These are phyloP conservation scores for Mus spicilegus DNA, from an alignment of 2,113 vertebrate species.

Conservation along the genomic window DNA sequence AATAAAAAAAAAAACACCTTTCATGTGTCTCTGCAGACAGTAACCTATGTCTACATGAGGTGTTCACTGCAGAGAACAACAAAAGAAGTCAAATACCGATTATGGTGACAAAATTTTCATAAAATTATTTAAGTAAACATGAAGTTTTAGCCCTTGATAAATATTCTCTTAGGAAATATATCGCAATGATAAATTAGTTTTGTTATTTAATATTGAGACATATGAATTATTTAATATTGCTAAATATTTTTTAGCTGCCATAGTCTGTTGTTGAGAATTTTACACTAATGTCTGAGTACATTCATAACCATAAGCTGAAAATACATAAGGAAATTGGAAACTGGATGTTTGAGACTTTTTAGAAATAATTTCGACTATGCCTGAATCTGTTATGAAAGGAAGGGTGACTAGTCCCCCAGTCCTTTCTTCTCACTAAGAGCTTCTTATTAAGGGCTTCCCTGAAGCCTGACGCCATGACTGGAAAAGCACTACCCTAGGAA, in stretches of 20 bases:
- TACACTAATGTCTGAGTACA: background rate
- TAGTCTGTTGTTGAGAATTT: too few species aligned
- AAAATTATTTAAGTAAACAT: background rate
- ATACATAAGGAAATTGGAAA: conserved; percentile 36
- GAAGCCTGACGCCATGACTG: background rate
- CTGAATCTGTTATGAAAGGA: background rate
- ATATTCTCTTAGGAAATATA: conserved; percentile 1
- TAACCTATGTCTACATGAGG: background rate
- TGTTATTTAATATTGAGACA: background rate
- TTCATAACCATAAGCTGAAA: background rate
- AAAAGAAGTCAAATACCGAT: background rate
- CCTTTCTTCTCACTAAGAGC: background rate
- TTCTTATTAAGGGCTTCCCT: background rate
- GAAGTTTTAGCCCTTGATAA: background rate
- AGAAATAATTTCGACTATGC: background rate
- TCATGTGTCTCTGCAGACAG: background rate
- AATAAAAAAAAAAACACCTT: background rate
- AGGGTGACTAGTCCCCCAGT: background rate
- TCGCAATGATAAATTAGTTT: background rate
- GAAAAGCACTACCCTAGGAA: background rate
- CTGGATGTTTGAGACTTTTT: background rate
- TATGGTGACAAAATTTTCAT: background rate
- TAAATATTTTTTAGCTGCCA: background rate
- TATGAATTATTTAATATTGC: background rate
- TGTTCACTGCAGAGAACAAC: conserved; percentile 8